Base-by-base conservation (phyloP, 1,140 invertebrate genomes). In the Platyscapa corneri region DNA sequence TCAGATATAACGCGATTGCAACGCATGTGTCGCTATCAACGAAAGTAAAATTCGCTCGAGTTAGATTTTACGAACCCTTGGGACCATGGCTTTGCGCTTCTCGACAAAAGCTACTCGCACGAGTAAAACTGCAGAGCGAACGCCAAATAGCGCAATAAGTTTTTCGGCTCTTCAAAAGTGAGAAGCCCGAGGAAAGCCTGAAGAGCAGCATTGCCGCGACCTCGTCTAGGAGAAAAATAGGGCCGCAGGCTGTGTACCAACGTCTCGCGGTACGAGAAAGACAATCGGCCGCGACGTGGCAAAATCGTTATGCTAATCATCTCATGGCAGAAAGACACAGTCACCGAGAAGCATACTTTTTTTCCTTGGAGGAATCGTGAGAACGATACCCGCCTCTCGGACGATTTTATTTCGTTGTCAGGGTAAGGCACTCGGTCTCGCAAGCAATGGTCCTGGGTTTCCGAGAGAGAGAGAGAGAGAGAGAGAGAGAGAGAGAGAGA, bases 61-160 rank as follows among this genome's bases (percentile, higher is more conserved):
- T n/a, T n/a, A n/a, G n/a, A n/a, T n/a, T n/a, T n/a, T n/a, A n/a
- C n/a, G n/a, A n/a, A 14, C 12, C 3, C 12, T 46, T 46, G 12
- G 12, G 34, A 6, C 67, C 6, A 20, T 14, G 32, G 34, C 10
- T 10, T 34, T 6, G n/a, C 14, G 18, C 5, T 32, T 10, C 88
- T 80, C 85, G 88, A 79, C 91, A 91, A 91, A 91, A 92, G 92
- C 90, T 88, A 89, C 89, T 91, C 89, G 27, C 34, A 18, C 5
- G 34, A 34, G 77, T n/a, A n/a, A n/a, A n/a, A n/a, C 77, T 53
- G 49, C 16, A 53, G 16, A 2, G 18, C 49, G 16, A 18, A 53
- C 16, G 2, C 2, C 10, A 53, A 53, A 53, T 16, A 2, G 8
- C 2, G 8, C 10, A 53, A 53, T 7, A 27, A 60, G 56, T 27